phyloP scores from a whole-genome alignment of 2,797 vertebrate species.

The Euthynnus affinis region DNA sequence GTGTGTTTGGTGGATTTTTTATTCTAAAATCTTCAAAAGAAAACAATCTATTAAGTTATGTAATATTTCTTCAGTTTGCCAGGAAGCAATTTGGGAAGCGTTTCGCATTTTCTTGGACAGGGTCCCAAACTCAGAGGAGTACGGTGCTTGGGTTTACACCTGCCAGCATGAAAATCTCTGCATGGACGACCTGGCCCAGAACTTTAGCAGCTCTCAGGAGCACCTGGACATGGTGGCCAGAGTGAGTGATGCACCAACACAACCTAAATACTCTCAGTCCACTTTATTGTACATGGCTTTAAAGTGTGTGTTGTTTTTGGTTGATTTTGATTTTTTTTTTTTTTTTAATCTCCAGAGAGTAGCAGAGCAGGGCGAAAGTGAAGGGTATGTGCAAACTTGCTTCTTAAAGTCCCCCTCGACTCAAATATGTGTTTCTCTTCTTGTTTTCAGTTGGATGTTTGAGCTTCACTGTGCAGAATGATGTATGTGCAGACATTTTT shows the following conservation, averaged over 20 bases:
- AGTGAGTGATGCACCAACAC: constrained; percentile 80
- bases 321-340: not conserved
- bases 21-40: not conserved
- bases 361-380: constrained; percentile 66
- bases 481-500: not conserved
- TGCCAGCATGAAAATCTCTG: constrained; percentile 94
- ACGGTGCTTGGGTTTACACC: constrained; percentile 91
- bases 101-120: constrained; percentile 95
- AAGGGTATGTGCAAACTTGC: constrained; percentile 73
- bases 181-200: constrained; percentile 93
- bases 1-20: not conserved
- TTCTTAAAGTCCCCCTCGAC: not conserved
- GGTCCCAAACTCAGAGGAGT: constrained; percentile 93
- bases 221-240: constrained; percentile 91
- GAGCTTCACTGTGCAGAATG: not conserved
- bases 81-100: constrained; percentile 97
- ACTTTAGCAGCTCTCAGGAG: constrained; percentile 95
- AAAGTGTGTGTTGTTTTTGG: not conserved
- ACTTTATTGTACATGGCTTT: not conserved
- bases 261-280: not conserved
- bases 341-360: constrained; percentile 75
- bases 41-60: not conserved
- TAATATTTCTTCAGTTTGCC: constrained; percentile 88
- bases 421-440: not conserved
- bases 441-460: not conserved